Evolutionary conservation across 2,888 invertebrate species (phyloP), one percentile per base, ranked within the genome.

Genomic region (Macaria notata): DNA sequence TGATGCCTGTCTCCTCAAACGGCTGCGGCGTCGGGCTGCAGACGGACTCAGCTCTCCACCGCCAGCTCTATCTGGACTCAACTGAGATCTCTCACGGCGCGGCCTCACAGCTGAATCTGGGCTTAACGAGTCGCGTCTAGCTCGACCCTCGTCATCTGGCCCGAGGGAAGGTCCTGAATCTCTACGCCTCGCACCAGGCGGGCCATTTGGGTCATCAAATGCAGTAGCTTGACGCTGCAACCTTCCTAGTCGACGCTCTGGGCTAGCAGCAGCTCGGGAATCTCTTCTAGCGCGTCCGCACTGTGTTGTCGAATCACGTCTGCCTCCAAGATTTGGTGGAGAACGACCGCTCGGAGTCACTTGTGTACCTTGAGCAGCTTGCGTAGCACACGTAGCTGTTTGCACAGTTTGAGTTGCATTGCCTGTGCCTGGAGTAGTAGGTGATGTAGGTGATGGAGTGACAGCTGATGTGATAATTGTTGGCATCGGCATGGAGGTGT

Each of bases 171-270:
- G 96, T 61, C 97, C 96, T 3, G 96, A 96, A 62, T 95, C 96
- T 45, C 97, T 92, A 46, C 97, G 93, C 61, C 93, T 92, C 6
- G 91, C 89, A 36, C 93, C 94, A 31, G 94, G 94, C 0, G 96
- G 96, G 51, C 96, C 93, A 68, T 93, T 94, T 43, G 95, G 95
- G 81, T 98, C 97, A 84, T 98, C 98, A 75, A 96, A 97, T 41
- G 97, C 96, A 4, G 97, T 97, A 19, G 96, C 96, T 84, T 98
- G 98, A 38, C 98, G 93, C 75, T 96, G 96, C 49, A 97, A 88
- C 54, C 96, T 92, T 46, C 95, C 94, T 63, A 94, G 81, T 45
- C 94, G 89, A n/a, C 94, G 86, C 68, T 95, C 95, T 0, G 95
- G 95, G 75, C 94, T 94, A 0, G 94, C 94, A 51, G 93, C 92